Evolutionary conservation across 2,888 invertebrate species (phyloP), one percentile per base, ranked within the genome.

Genomic region (Lithodes maja): DNA sequence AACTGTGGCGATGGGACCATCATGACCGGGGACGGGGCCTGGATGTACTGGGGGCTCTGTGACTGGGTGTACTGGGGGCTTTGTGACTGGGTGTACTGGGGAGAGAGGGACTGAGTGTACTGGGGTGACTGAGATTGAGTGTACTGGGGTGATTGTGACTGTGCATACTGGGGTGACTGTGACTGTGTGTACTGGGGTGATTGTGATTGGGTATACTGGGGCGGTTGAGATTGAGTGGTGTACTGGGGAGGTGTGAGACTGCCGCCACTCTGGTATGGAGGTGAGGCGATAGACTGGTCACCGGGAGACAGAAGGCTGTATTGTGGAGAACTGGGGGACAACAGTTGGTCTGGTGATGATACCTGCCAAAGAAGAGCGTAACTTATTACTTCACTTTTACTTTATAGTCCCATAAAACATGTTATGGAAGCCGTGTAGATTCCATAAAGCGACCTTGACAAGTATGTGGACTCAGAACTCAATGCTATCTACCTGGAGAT

Each of bases 21-120:
- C 78, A 85, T 85, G 52, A 77, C 83, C n/a, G 90, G 90, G 17
- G 90, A 90, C n/a, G 90, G 85, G 52, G 85, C 85, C n/a, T 87
- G 81, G 7, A 49, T 87, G 17, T 87, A 87, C 71, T 53, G 17
- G 17, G 52, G 83, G 61, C 71, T 61, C 83, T 83, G 82, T 50
- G 82, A 33, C 12, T 83, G 80, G 52, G 74, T 50, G 15, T 78
- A 83, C 75, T 86, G 86, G 49, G 83, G 78, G 61, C 82, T 68
- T 49, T 61, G 54, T 12, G 55, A 61, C 9, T 71, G 71, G 17
- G 71, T 71, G n/a, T 71, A 69, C 71, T 85, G 85, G 3, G 85
- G 88, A 12, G 83, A 69, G 69, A 69, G 82, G 12, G 82, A 69
- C 50, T 50, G 82, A 49, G 82, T 68, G 82, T 74, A 3, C 53